Evolutionary conservation across 1,140 invertebrate genomes (phyloP).

Genomic region (Eriosoma lanigerum): DNA sequence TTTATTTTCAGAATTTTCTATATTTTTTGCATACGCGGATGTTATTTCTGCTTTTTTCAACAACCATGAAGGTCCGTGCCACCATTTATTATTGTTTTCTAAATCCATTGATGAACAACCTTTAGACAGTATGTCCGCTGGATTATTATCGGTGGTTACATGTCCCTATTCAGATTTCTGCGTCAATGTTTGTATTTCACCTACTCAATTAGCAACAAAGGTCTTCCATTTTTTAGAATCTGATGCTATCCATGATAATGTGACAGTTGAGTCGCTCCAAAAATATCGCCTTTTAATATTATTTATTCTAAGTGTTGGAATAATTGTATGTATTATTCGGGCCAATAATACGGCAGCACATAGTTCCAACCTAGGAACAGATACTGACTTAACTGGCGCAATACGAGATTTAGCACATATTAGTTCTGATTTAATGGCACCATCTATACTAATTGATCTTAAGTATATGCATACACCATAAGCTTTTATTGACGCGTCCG

Average conservation of each 20-base stretch:
- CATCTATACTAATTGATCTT: background rate
- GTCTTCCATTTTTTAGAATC: background rate
- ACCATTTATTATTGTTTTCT: slow-evolving; percentile 50
- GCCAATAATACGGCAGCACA: too few relatives aligned
- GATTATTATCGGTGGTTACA: too few relatives aligned
- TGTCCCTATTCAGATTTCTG: too few relatives aligned
- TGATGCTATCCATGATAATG: slow-evolving; percentile 49
- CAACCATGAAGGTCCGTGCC: slow-evolving; percentile 23
- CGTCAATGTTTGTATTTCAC: slow-evolving; percentile 57
- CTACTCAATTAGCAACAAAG: slow-evolving; percentile 47
- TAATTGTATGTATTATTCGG: too few relatives aligned
- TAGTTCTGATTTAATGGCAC: background rate
- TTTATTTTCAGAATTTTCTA: background rate
- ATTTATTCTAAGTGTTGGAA: too few relatives aligned
- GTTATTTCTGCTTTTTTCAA: too few relatives aligned
- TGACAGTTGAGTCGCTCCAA: slow-evolving; percentile 48
- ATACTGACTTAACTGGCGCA: background rate
- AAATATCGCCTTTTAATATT: slow-evolving; percentile 47
- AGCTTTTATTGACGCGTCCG: slow-evolving; percentile 22
- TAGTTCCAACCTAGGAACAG: background rate
- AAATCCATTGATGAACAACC: slow-evolving; percentile 55
- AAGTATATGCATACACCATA: slow-evolving; percentile 20
- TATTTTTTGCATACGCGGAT: background rate
- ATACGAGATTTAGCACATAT: background rate
- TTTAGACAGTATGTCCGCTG: too few relatives aligned